Percentiles rank a stretch among this genome's conserved stretches.
Evolutionary conservation across 2,113 vertebrate genomes (phyloP).

Genomic region (Lycaon pictus): DNA sequence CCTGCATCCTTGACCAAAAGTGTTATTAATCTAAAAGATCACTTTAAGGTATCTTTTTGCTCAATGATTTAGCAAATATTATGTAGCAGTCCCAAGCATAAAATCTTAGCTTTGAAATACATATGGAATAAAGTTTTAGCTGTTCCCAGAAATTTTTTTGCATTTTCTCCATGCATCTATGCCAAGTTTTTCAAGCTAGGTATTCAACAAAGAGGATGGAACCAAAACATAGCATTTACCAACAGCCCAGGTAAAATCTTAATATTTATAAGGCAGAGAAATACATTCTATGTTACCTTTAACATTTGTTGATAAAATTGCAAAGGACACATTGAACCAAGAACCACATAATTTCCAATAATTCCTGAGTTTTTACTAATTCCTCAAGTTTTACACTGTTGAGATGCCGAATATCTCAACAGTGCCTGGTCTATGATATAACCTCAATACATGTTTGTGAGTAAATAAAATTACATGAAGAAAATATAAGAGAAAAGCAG

Average conservation of each 20-base stretch:
- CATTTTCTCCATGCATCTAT: not conserved
- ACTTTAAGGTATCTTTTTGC: not conserved
- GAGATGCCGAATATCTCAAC: not conserved
- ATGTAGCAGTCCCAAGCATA: not conserved
- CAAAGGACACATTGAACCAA: constrained; percentile 13
- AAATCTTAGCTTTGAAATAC: constrained; percentile 22
- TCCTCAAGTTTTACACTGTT: not conserved
- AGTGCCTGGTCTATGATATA: not conserved
- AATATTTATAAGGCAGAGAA: constrained; percentile 49
- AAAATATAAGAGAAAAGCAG: constrained; percentile 32
- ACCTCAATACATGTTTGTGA: not conserved
- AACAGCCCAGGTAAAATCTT: constrained; percentile 44
- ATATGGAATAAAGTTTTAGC: not conserved
- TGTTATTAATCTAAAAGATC: not conserved
- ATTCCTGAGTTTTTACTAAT: not conserved
- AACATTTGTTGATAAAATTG: constrained; percentile 40
- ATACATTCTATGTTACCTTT: constrained; percentile 1
- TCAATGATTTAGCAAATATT: not conserved
- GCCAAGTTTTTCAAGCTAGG: not conserved
- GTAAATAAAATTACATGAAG: constrained; percentile 19
- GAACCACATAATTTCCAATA: constrained; percentile 24
- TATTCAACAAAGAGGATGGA: constrained; percentile 26
- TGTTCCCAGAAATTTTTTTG: not conserved
- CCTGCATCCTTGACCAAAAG: not conserved
- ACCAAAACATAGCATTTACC: constrained; percentile 44